Percentiles rank a stretch among this genome's conserved stretches.
These are phyloP conservation scores for Eulemur rubriventer DNA, from an alignment of 2,797 vertebrate genomes.

Conservation along the genomic window DNA sequence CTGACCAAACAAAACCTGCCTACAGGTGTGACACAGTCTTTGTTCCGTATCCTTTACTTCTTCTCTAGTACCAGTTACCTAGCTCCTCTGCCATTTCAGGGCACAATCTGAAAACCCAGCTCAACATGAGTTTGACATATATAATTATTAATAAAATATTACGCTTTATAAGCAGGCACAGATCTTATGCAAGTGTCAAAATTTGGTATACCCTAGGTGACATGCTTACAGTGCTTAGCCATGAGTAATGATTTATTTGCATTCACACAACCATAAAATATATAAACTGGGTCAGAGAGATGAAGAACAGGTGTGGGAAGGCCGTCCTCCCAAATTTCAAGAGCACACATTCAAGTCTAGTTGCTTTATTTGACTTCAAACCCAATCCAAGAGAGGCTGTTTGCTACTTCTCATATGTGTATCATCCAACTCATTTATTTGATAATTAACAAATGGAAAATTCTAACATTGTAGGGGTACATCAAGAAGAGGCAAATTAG, in stretches of 20 bases:
- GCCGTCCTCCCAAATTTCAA: background rate
- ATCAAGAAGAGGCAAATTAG: background rate
- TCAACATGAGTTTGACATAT: background rate
- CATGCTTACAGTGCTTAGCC: background rate
- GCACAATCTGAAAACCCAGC: background rate
- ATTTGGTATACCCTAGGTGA: background rate
- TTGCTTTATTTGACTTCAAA: background rate
- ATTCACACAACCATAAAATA: background rate
- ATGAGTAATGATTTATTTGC: background rate
- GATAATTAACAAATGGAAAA: background rate
- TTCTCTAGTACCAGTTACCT: background rate
- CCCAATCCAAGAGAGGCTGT: background rate
- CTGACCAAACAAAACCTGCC: background rate
- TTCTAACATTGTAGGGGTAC: background rate
- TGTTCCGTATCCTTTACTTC: background rate
- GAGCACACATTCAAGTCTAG: background rate
- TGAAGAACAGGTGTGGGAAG: background rate
- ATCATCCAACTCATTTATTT: background rate
- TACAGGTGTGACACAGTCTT: background rate
- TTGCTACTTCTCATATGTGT: background rate
- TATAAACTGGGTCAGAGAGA: background rate
- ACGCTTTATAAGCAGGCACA: background rate
- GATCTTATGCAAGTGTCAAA: background rate
- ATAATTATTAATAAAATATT: background rate
- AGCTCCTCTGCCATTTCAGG: background rate